phyloP scores from a whole-genome alignment of 2,888 invertebrate species.

The Hypena proboscidalis region DNA sequence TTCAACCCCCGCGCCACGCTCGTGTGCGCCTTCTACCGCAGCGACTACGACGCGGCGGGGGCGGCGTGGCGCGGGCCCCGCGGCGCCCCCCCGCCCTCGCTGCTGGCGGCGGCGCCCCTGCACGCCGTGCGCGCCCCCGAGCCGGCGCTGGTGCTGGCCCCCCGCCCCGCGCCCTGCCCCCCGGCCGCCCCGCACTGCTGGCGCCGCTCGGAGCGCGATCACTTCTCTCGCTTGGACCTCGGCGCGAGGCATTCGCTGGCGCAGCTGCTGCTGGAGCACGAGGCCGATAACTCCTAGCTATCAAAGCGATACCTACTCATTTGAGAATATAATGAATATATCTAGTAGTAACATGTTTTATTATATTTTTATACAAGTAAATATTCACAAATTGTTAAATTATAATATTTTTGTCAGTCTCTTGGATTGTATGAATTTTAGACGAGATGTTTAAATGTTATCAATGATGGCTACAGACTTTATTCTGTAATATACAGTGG shows the following conservation, averaged over 20 bases:
- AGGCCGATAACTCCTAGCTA: slow-evolving; percentile 38
- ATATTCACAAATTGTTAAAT: too few species aligned
- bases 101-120: slow-evolving; percentile 53
- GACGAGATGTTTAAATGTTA: too few species aligned
- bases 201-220: background rate
- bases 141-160: slow-evolving; percentile 85
- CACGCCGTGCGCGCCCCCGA: slow-evolving; percentile 93
- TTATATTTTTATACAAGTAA: too few species aligned
- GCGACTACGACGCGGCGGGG: slow-evolving; percentile 87
- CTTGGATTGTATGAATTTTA: too few species aligned
- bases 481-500: too few species aligned
- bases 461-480: too few species aligned
- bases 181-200: slow-evolving; percentile 10
- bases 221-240: slow-evolving; percentile 45
- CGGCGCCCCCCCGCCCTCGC: slow-evolving; percentile 29
- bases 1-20: slow-evolving; percentile 82
- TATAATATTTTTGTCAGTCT: too few species aligned
- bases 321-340: too few species aligned
- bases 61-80: slow-evolving; percentile 88
- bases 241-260: slow-evolving; percentile 57
- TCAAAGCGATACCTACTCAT: too few species aligned
- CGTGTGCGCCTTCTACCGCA: slow-evolving; percentile 92
- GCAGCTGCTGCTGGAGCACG: slow-evolving; percentile 49
- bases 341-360: too few species aligned
- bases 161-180: slow-evolving; percentile 42